Evolutionary conservation across 2,797 vertebrate genomes (phyloP).

Genomic region (Lepus townsendii): DNA sequence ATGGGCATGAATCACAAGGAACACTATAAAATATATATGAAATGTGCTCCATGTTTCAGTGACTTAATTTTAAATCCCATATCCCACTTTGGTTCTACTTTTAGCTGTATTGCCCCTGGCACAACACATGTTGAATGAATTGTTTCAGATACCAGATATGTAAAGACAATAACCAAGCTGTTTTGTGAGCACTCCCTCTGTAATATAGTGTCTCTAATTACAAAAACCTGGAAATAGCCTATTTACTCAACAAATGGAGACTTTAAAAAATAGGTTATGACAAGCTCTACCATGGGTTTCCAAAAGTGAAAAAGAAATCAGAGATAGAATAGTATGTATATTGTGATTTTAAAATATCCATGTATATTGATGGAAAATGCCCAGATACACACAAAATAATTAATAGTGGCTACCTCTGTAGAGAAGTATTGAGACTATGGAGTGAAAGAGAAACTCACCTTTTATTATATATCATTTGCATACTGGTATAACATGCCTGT

Average conservation of each 20-base stretch:
- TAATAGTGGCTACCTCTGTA: not conserved
- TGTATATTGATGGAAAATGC: not conserved
- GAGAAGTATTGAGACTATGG: not conserved
- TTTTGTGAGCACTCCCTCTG: slow-evolving; percentile 39
- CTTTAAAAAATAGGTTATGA: slow-evolving; percentile 31
- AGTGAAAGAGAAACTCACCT: not conserved
- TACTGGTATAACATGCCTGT: not conserved
- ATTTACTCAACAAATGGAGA: not conserved
- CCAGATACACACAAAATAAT: not conserved
- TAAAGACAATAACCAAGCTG: slow-evolving; percentile 4
- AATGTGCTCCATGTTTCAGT: slow-evolving; percentile 59
- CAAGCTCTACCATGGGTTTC: not conserved
- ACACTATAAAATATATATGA: slow-evolving; percentile 45
- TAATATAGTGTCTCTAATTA: not conserved
- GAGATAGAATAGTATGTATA: not conserved
- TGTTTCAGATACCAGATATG: slow-evolving; percentile 30
- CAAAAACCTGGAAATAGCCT: not conserved
- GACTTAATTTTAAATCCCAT: slow-evolving; percentile 53
- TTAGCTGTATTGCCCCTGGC: slow-evolving; percentile 18
- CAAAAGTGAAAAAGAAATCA: slow-evolving; percentile 2
- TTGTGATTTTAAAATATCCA: slow-evolving; percentile 4
- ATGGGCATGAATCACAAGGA: slow-evolving; percentile 54
- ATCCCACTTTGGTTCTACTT: slow-evolving; percentile 55
- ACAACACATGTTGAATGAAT: slow-evolving; percentile 41
- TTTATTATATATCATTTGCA: slow-evolving; percentile 17